A percentile compares a stretch with the other conserved stretches of the same genome.
Conservation (phyloP, 2,797 vertebrate species). For the Catharus ustulatus region DNA sequence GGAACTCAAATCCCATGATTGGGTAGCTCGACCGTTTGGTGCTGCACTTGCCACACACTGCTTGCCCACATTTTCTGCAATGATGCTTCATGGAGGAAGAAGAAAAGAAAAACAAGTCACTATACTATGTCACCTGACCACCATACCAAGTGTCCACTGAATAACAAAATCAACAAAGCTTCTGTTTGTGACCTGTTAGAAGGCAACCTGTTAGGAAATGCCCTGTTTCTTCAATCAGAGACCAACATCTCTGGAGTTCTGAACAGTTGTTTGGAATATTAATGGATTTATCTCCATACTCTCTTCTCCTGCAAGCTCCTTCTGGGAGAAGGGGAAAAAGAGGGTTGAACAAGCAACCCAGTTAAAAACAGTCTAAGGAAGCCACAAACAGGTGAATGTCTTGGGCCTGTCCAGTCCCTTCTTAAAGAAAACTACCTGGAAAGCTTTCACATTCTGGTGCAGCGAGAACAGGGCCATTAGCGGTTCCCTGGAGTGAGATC, state of each 20-base stretch:
- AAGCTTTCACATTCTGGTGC: background rate
- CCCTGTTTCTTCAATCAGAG: background rate
- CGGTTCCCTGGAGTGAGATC: background rate
- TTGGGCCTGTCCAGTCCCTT: background rate
- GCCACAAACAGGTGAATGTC: background rate
- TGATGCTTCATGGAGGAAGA: conserved; percentile 84
- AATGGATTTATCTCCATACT: background rate
- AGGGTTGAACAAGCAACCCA: background rate
- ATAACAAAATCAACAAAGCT: background rate
- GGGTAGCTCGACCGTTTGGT: conserved; percentile 93
- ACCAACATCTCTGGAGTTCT: background rate
- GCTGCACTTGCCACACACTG: conserved; percentile 95
- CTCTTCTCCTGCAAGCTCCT: background rate
- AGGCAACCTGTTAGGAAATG: background rate
- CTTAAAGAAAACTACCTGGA: background rate
- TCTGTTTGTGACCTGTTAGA: background rate
- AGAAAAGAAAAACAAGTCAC: background rate
- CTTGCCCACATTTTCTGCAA: conserved; percentile 96
- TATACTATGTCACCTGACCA: background rate
- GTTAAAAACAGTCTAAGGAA: background rate
- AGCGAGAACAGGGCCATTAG: background rate
- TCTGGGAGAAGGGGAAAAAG: background rate
- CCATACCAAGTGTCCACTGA: background rate
- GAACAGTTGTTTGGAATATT: background rate
- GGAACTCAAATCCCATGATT: conserved; percentile 97